phyloP scores from a whole-genome alignment of 2,113 vertebrate genomes.

The Dromaius novaehollandiae region DNA sequence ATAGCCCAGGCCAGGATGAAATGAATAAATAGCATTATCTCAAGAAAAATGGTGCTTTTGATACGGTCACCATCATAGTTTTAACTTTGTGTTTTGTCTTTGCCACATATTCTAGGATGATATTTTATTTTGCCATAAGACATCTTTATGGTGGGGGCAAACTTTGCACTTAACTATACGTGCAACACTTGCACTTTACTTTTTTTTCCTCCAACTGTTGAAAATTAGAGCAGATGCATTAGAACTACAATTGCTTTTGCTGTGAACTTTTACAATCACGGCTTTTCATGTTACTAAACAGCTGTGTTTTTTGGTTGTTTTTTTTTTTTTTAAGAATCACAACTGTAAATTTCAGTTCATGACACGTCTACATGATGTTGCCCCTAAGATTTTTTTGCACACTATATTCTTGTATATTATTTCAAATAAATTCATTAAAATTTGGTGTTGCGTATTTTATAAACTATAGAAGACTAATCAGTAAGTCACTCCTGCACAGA shows the following conservation, averaged over 20 bases:
- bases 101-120: conserved; percentile 74
- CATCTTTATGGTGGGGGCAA: conserved; percentile 81
- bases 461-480: background rate
- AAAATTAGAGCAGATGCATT: conserved; percentile 69
- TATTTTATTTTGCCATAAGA: conserved; percentile 76
- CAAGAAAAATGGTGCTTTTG: conserved; percentile 75
- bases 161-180: conserved; percentile 82
- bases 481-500: background rate
- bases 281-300: conserved; percentile 82
- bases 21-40: conserved; percentile 64
- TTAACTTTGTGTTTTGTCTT: conserved; percentile 70
- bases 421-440: conserved; percentile 95
- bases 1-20: conserved; percentile 11
- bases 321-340: conserved; percentile 80
- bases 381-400: conserved; percentile 94
- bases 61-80: conserved; percentile 71
- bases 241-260: conserved; percentile 74
- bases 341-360: conserved; percentile 83
- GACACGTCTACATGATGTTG: conserved; percentile 89
- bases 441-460: background rate
- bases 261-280: conserved; percentile 82
- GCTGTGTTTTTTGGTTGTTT: conserved; percentile 65
- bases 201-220: conserved; percentile 74
- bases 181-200: conserved; percentile 88
- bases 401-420: conserved; percentile 99